Evolutionary conservation across 2,888 invertebrate species (phyloP), one percentile per base, ranked within the genome.

Genomic region (Hirtodrosophila alboralis): DNA sequence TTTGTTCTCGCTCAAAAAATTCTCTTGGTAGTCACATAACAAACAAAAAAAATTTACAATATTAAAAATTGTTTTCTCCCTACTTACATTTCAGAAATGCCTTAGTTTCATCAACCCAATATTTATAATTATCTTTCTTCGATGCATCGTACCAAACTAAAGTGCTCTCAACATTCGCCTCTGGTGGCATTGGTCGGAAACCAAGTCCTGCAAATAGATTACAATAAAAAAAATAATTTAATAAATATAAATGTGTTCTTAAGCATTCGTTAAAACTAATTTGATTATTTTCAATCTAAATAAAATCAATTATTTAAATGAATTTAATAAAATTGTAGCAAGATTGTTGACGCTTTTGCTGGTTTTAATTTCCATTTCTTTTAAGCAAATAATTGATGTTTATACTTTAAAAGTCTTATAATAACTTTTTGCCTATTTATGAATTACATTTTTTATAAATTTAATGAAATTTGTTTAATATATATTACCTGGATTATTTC

Each of bases 171-270:
- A 97, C 96, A 90, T 96, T 97, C 60, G 94, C 93, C 85, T 96
- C 95, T 81, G 97, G 94, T 74, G 97, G 97, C 95, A 97, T 96
- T 68, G 99, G 99, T 89, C 98, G 93, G 92, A 98, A 99, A 75
- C 98, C 98, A 88, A 99, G 93, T 89, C 98, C 97, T 97, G 91
- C 10, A 88, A 86, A n/a, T n/a, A n/a, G n/a, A n/a, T n/a, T n/a
- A n/a, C n/a, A n/a, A n/a, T n/a, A n/a, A 54, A 59, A 59, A 43
- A 9, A 36, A 31, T 49, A 58, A 70, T n/a, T 27, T 27, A 7
- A 18, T 36, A 8, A 26, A 28, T 56, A 6, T 34, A 33, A 31
- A 18, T 4, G 33, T 1, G 7, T 23, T 23, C 7, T 13, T 51
- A 8, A 18, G 2, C 18, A 18, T 5, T 18, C 3, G 5, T 18